Percentiles rank a stretch among this genome's conserved stretches.
Evolutionary conservation across 1,140 invertebrate species (phyloP).

Genomic region (Chrysomallon squamiferum): DNA sequence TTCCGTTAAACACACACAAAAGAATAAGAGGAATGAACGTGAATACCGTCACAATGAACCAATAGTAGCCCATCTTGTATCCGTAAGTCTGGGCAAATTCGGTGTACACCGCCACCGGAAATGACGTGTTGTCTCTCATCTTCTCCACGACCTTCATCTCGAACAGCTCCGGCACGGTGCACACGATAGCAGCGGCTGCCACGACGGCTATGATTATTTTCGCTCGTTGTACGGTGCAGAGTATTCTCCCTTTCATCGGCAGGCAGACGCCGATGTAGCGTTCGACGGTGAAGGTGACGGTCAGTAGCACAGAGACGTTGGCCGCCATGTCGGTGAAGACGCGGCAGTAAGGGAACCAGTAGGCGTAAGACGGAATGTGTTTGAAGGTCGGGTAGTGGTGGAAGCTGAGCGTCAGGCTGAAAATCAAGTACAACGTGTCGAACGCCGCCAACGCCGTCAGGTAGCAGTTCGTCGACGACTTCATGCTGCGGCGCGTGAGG

Average conservation of each 20-base stretch:
- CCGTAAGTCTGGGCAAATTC: constrained; percentile 59
- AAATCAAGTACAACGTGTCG: constrained; percentile 75
- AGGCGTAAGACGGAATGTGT: neutral
- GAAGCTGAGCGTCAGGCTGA: constrained; percentile 64
- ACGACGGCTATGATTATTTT: constrained; percentile 69
- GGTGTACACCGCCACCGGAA: neutral
- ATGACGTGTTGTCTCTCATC: neutral
- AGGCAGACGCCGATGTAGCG: constrained; percentile 78
- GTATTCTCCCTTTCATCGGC: constrained; percentile 73
- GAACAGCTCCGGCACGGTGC: constrained; percentile 74
- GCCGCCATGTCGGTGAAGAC: constrained; percentile 67
- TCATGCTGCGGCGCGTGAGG: constrained; percentile 76
- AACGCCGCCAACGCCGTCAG: constrained; percentile 76
- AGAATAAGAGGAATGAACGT: constrained; percentile 72
- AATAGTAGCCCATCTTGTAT: constrained; percentile 71
- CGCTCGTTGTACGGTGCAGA: constrained; percentile 71
- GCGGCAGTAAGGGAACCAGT: constrained; percentile 60
- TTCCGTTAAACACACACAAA: constrained; percentile 74
- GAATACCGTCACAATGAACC: constrained; percentile 71
- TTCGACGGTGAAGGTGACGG: constrained; percentile 79
- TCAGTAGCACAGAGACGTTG: constrained; percentile 75
- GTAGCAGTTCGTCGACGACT: constrained; percentile 77
- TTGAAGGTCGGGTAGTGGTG: constrained; percentile 66
- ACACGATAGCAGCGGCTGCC: constrained; percentile 68
- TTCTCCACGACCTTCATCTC: constrained; percentile 55